Evolutionary conservation across 2,888 invertebrate species (phyloP).

Genomic region (Tipula lateralis): DNA sequence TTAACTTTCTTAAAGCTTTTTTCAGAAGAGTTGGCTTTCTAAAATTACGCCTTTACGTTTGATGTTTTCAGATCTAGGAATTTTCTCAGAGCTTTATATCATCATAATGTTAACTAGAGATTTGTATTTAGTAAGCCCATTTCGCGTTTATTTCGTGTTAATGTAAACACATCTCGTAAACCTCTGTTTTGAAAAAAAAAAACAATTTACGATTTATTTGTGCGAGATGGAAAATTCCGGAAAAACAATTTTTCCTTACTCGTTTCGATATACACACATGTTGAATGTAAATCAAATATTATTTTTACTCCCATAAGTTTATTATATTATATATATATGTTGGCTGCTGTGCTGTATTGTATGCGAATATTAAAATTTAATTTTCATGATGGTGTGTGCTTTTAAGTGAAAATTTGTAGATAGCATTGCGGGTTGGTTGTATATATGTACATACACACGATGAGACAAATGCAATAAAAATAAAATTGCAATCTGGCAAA

Average conservation of each 20-base stretch:
- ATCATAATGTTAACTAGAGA: no score
- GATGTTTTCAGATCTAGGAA: no score
- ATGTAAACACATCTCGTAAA: no score
- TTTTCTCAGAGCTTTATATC: no score
- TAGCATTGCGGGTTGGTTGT: not conserved
- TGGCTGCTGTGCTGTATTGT: not conserved
- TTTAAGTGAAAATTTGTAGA: not conserved
- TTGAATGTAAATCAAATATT: not conserved
- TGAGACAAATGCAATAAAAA: not conserved
- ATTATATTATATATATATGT: not conserved
- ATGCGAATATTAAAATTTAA: not conserved
- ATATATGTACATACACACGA: no score
- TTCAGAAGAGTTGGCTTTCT: no score
- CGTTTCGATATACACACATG: not conserved
- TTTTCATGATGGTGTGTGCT: not conserved
- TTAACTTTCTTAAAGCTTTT: no score
- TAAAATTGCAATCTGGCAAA: not conserved
- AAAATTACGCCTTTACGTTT: no score
- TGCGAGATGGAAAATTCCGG: not conserved
- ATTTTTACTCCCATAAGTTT: not conserved
- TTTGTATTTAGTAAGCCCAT: no score
- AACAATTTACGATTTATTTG: not conserved
- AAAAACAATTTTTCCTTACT: not conserved
- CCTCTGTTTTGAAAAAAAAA: no score
- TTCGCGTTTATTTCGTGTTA: no score